phyloP scores from a whole-genome alignment of 2,113 vertebrate species.

The Eublepharis macularius region DNA sequence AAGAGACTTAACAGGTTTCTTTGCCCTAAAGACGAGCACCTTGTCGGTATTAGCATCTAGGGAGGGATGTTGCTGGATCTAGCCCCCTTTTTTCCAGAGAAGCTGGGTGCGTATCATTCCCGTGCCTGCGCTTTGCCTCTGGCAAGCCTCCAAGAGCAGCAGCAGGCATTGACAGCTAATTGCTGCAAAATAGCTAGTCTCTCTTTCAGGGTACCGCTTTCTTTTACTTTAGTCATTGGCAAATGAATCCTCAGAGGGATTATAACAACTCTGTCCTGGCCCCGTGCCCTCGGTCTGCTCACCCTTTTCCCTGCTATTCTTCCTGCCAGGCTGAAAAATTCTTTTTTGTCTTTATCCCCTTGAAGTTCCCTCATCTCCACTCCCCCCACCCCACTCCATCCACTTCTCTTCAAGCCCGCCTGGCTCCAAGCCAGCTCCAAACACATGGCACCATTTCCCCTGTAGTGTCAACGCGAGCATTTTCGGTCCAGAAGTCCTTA shows the following conservation, averaged over 20 bases:
- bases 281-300: slow-evolving; percentile 64
- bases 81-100: not conserved
- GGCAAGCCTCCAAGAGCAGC: slow-evolving; percentile 60
- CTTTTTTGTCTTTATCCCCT: slow-evolving; percentile 55
- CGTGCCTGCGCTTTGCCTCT: slow-evolving; percentile 16
- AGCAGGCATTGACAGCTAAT: slow-evolving; percentile 56
- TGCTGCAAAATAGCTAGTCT: slow-evolving; percentile 66
- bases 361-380: slow-evolving; percentile 31
- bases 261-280: slow-evolving; percentile 68
- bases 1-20: not conserved
- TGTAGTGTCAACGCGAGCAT: fast-evolving
- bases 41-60: fast-evolving
- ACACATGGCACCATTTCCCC: not conserved
- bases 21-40: fast-evolving
- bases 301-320: slow-evolving; percentile 59
- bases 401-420: not conserved
- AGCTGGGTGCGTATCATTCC: not conserved
- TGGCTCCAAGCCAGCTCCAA: slow-evolving; percentile 38
- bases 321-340: slow-evolving; percentile 56
- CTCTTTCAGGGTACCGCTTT: slow-evolving; percentile 67
- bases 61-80: not conserved
- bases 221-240: slow-evolving; percentile 66
- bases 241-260: slow-evolving; percentile 67
- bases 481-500: not conserved
- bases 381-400: not conserved